Percentiles rank a stretch among this genome's conserved stretches.
Conservation (phyloP, 2,888 invertebrate genomes). For the Cancer borealis region DNA sequence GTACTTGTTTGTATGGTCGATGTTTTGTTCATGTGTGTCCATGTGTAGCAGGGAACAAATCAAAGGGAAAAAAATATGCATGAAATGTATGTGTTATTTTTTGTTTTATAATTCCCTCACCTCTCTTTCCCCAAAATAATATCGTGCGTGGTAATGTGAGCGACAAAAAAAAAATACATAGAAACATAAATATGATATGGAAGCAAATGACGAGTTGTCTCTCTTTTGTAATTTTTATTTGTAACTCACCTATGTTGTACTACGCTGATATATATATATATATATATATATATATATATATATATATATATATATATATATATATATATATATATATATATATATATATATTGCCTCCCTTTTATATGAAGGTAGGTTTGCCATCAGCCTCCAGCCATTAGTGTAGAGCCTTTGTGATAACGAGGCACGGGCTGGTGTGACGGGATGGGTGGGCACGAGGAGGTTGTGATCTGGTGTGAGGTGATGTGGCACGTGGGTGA, state of each 20-base stretch:
- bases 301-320: background rate
- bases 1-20: background rate
- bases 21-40: background rate
- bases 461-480: background rate
- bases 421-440: background rate
- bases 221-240: background rate
- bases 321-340: no score
- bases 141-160: background rate
- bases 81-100: background rate
- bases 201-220: background rate
- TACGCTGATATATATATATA: background rate
- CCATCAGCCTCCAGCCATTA: background rate
- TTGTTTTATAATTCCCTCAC: no score
- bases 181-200: background rate
- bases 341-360: background rate
- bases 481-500: background rate
- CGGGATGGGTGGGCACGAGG: background rate
- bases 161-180: background rate
- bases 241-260: background rate
- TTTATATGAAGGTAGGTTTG: background rate
- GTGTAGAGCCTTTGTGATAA: background rate
- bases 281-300: background rate
- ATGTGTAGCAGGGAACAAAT: background rate
- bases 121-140: background rate
- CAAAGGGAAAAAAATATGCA: conserved; percentile 27